A percentile compares a stretch with the other conserved stretches of the same genome.
These are phyloP conservation scores for Drosophila stalkeri DNA, from an alignment of 2,888 invertebrate species.

Conservation along the genomic window DNA sequence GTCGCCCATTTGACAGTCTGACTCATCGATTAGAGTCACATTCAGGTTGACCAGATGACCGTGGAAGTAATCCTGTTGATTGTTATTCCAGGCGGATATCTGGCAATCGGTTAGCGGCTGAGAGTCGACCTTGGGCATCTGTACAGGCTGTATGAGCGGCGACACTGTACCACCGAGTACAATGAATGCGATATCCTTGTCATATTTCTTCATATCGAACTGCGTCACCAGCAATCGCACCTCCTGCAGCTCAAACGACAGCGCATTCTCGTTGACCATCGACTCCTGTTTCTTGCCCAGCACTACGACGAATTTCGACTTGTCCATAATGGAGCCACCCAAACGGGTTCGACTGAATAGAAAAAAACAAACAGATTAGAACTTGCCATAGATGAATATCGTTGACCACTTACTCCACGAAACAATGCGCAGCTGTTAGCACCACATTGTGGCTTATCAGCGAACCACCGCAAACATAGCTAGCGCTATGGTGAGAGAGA, in stretches of 20 bases:
- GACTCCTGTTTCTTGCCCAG: conserved; percentile 70
- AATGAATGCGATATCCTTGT: conserved; percentile 23
- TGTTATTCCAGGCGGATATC: conserved; percentile 21
- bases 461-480: conserved; percentile 29
- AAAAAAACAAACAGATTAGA: neutral
- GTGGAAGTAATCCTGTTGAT: neutral
- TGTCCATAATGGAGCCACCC: conserved; percentile 17
- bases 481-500: neutral
- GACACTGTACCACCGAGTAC: neutral
- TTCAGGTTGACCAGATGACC: neutral
- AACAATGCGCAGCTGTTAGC: conserved; percentile 35
- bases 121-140: neutral
- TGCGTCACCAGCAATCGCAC: neutral
- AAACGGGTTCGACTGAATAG: conserved; percentile 9
- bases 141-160: neutral
- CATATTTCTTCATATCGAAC: conserved; percentile 16
- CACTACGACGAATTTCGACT: conserved; percentile 11
- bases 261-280: neutral
- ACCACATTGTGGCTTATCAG: conserved; percentile 10
- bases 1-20: neutral
- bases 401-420: conserved; percentile 28
- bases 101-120: neutral
- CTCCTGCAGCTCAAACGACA: neutral
- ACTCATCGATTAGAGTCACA: neutral
- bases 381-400: neutral